Evolutionary conservation across 2,797 vertebrate species (phyloP).

Genomic region (Limosa lapponica): DNA sequence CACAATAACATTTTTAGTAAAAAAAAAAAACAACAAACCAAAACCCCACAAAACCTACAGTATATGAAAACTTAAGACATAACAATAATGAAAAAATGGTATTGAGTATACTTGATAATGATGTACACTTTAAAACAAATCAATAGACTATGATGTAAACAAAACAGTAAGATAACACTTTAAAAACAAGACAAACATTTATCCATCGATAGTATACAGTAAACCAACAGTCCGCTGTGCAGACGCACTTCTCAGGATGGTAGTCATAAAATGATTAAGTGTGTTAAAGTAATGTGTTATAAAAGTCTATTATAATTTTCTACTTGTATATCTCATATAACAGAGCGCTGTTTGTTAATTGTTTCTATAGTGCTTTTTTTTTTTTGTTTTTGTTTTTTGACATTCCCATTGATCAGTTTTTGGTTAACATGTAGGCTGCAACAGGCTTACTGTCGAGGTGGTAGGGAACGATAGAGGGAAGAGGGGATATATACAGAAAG

Average conservation of each 20-base stretch:
- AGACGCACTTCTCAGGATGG: slow-evolving; percentile 73
- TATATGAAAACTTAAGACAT: slow-evolving; percentile 78
- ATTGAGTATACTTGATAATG: slow-evolving; percentile 76
- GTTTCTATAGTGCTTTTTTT: slow-evolving; percentile 76
- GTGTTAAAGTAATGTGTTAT: slow-evolving; percentile 80
- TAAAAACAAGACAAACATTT: slow-evolving; percentile 80
- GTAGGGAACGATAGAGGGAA: slow-evolving; percentile 85
- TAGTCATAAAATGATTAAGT: slow-evolving; percentile 79
- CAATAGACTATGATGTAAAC: slow-evolving; percentile 82
- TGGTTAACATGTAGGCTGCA: slow-evolving; percentile 86
- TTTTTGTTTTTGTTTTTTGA: slow-evolving; percentile 66
- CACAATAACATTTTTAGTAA: slow-evolving; percentile 77
- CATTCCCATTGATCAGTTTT: slow-evolving; percentile 79
- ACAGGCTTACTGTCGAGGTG: slow-evolving; percentile 89
- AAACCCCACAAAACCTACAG: slow-evolving; percentile 65
- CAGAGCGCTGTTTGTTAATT: slow-evolving; percentile 73
- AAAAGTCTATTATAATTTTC: slow-evolving; percentile 76
- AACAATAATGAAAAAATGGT: slow-evolving; percentile 74
- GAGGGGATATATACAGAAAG: slow-evolving; percentile 83
- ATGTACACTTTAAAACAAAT: slow-evolving; percentile 78
- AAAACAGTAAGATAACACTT: slow-evolving; percentile 86
- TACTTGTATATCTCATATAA: slow-evolving; percentile 79
- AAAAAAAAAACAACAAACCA: slow-evolving; percentile 53
- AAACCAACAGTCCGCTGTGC: slow-evolving; percentile 77
- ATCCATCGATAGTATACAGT: slow-evolving; percentile 81